phyloP scores from a whole-genome alignment of 2,113 vertebrate genomes.

The Plestiodon gilberti region DNA sequence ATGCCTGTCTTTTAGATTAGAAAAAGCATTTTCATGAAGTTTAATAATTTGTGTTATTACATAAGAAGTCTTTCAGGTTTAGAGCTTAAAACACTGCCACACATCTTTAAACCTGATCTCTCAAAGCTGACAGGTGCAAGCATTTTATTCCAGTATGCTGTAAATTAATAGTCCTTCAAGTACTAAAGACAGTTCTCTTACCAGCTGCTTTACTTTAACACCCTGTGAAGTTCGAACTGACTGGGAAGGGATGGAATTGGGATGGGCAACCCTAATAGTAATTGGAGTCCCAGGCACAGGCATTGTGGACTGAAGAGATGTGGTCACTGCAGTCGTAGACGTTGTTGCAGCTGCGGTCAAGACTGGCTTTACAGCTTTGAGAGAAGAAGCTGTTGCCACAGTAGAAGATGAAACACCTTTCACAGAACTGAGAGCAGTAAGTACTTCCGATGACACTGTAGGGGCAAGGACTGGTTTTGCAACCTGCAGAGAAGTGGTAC shows the following conservation, averaged over 20 bases:
- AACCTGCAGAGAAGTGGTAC: constrained; percentile 56
- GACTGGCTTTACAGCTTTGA: constrained; percentile 60
- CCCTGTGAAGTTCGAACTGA: constrained; percentile 60
- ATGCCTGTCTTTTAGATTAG: constrained; percentile 28
- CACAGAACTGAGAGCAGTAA: constrained; percentile 40
- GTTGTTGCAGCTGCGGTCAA: constrained; percentile 35
- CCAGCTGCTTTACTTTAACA: constrained; percentile 78
- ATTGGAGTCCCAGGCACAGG: constrained; percentile 51
- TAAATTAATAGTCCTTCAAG: too few species aligned
- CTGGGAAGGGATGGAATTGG: constrained; percentile 18
- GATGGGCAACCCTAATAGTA: constrained; percentile 70
- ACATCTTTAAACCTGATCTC: background rate
- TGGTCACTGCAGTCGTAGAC: background rate
- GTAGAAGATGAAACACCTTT: constrained; percentile 43
- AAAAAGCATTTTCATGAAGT: constrained; percentile 32
- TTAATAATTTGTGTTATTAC: constrained; percentile 12
- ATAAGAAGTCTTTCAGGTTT: constrained; percentile 46
- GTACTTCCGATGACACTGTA: constrained; percentile 18
- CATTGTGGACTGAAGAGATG: constrained; percentile 54
- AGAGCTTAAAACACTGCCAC: background rate
- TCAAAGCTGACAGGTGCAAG: background rate
- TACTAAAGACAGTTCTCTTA: constrained; percentile 64
- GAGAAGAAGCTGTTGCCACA: constrained; percentile 40
- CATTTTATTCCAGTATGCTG: background rate
- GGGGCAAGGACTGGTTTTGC: constrained; percentile 52